phyloP scores from a whole-genome alignment of 1,140 invertebrate genomes.

The Nilaparvata lugens region DNA sequence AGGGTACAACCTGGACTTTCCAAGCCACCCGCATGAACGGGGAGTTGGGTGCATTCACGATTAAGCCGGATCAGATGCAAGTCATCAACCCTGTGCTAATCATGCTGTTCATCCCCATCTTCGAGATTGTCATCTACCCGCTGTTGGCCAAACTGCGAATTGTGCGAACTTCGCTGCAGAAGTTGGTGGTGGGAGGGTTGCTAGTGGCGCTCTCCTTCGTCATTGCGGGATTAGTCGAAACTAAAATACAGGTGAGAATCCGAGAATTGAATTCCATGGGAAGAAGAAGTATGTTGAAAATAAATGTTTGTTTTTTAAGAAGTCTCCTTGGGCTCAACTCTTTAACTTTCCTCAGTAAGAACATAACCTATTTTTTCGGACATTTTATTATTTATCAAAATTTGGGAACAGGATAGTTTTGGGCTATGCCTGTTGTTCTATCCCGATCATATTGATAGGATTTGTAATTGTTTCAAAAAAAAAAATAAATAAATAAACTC shows the following conservation, averaged over 20 bases:
- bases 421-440: too few relatives aligned
- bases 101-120: constrained; percentile 76
- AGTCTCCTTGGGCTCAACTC: too few relatives aligned
- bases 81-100: constrained; percentile 81
- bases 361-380: too few relatives aligned
- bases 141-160: constrained; percentile 38
- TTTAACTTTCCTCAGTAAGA: too few relatives aligned
- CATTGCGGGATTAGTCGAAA: constrained; percentile 77
- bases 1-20: constrained; percentile 90
- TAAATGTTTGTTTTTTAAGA: too few relatives aligned
- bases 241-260: constrained; percentile 56
- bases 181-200: constrained; percentile 71
- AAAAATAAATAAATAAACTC: too few relatives aligned
- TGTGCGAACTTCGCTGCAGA: constrained; percentile 57
- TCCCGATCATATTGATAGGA: too few relatives aligned
- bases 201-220: constrained; percentile 76
- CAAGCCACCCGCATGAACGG: constrained; percentile 89
- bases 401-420: too few relatives aligned
- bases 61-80: constrained; percentile 88
- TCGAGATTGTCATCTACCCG: constrained; percentile 65
- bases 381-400: too few relatives aligned
- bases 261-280: too few relatives aligned
- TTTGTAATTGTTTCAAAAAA: too few relatives aligned
- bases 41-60: constrained; percentile 49
- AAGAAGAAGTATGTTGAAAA: not conserved